A percentile compares a stretch with the other conserved stretches of the same genome.
Conservation (phyloP, 1,140 invertebrate species). For the Chironomus tepperi region DNA sequence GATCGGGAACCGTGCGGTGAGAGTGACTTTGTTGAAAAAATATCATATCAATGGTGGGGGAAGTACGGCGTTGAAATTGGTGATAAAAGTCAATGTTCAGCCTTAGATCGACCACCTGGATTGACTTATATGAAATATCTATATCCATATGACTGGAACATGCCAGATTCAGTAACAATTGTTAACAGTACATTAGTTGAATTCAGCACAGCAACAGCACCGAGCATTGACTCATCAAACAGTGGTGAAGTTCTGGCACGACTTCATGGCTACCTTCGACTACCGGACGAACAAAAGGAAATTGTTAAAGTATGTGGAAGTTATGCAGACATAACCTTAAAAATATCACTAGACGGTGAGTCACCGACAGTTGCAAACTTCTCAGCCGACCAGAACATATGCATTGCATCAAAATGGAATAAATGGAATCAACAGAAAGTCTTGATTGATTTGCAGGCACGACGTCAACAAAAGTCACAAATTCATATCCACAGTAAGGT, state of each 20-base stretch:
- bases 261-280: slow-evolving; percentile 66
- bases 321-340: slow-evolving; percentile 52
- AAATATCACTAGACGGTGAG: slow-evolving; percentile 35
- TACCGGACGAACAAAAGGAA: slow-evolving; percentile 53
- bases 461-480: slow-evolving; percentile 38
- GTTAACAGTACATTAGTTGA: slow-evolving; percentile 76
- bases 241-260: slow-evolving; percentile 64
- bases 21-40: slow-evolving; percentile 54
- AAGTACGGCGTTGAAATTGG: slow-evolving; percentile 69
- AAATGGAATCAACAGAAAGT: slow-evolving; percentile 31
- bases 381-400: slow-evolving; percentile 48
- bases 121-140: slow-evolving; percentile 81
- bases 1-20: slow-evolving; percentile 77
- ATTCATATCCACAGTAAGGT: slow-evolving; percentile 63
- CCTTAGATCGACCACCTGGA: slow-evolving; percentile 72
- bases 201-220: slow-evolving; percentile 56
- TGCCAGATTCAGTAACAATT: slow-evolving; percentile 76
- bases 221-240: slow-evolving; percentile 53
- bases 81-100: slow-evolving; percentile 65
- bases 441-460: slow-evolving; percentile 63
- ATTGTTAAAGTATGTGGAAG: slow-evolving; percentile 64
- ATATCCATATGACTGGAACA: slow-evolving; percentile 71
- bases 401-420: slow-evolving; percentile 32
- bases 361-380: slow-evolving; percentile 33
- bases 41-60: slow-evolving; percentile 75